Evolutionary conservation across 2,113 vertebrate genomes (phyloP), one percentile per base, ranked within the genome.

Genomic region (Machaerirhynchus nigripectus): DNA sequence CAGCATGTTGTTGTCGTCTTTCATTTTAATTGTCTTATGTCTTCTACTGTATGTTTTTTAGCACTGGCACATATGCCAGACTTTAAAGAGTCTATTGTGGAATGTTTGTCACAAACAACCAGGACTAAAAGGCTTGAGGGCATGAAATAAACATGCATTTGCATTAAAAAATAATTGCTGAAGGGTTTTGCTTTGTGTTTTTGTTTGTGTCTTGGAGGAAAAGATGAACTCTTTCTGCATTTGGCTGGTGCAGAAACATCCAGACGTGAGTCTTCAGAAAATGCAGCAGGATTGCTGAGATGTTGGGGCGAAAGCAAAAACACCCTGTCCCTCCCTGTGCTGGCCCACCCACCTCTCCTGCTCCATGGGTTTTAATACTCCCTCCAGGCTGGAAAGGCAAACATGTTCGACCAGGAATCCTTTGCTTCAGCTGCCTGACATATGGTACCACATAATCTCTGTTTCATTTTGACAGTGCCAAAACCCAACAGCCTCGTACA

Each of bases 81-180:
- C 92, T 97, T 97, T 97, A 97, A 97, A 97, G 89, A 95, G 89
- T 65, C 96, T 93, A 61, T 95, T 94, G 96, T 95, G 89, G 92
- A 95, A 96, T 84, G 95, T 97, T 96, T 97, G 96, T 97, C 97
- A 95, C 84, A 95, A 96, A 19, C 93, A 94, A 80, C 90, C 89
- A 95, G 79, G 82, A 83, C 96, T 95, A 95, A 96, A 96, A 95
- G 89, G 93, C 89, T 96, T 82, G 87, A 97, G 96, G 95, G 76
- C 85, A 96, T 97, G 84, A 96, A 97, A 97, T 95, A 97, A 96
- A 95, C 95, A 97, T 95, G 71, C 84, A 71, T 95, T 87, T 97
- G 73, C 96, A 96, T 97, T 95, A 97, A 97, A 97, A 97, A 95
- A 88, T 95, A 90, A 97, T 96, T 93, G 82, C 82, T 35, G 47